phyloP scores from a whole-genome alignment of 2,888 invertebrate species.

The Sarcophaga caerulescens region DNA sequence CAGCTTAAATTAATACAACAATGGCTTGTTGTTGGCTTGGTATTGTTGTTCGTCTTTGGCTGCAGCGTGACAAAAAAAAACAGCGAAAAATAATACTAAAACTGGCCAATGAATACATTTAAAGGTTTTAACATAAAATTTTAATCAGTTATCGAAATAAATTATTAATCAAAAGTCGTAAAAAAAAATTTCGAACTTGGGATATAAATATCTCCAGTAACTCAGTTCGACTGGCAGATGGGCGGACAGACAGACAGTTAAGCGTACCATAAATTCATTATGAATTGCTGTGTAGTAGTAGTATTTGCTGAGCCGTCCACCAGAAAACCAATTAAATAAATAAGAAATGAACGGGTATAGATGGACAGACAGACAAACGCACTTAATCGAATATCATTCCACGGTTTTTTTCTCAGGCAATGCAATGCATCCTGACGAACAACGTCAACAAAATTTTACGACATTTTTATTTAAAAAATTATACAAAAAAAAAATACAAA shows the following conservation, averaged over 20 bases:
- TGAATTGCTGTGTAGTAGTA: conserved; percentile 11
- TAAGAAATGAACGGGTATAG: conserved; percentile 17
- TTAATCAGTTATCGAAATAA: conserved; percentile 71
- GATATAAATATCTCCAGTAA: conserved; percentile 31
- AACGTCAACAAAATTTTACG: conserved; percentile 77
- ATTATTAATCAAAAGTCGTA: conserved; percentile 71
- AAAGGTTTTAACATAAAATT: conserved; percentile 67
- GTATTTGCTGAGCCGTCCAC: conserved; percentile 28
- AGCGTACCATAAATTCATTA: conserved; percentile 37
- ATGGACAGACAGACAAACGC: conserved; percentile 8
- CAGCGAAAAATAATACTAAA: conserved; percentile 29
- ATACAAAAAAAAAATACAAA: conserved; percentile 75
- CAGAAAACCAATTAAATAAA: conserved; percentile 54
- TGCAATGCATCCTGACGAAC: conserved; percentile 75
- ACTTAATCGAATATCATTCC: conserved; percentile 18
- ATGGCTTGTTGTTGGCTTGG: conserved; percentile 23
- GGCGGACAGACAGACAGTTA: conserved; percentile 28
- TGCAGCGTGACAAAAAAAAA: not conserved
- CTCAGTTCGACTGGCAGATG: conserved; percentile 4
- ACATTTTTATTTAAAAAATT: conserved; percentile 76
- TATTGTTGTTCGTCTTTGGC: conserved; percentile 1
- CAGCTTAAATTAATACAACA: conserved; percentile 48
- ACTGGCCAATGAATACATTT: conserved; percentile 50
- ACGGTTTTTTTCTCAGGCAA: not conserved
- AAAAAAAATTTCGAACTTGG: conserved; percentile 66